Evolutionary conservation across 2,797 vertebrate species (phyloP).

Genomic region (Catamblyrhynchus diadema): DNA sequence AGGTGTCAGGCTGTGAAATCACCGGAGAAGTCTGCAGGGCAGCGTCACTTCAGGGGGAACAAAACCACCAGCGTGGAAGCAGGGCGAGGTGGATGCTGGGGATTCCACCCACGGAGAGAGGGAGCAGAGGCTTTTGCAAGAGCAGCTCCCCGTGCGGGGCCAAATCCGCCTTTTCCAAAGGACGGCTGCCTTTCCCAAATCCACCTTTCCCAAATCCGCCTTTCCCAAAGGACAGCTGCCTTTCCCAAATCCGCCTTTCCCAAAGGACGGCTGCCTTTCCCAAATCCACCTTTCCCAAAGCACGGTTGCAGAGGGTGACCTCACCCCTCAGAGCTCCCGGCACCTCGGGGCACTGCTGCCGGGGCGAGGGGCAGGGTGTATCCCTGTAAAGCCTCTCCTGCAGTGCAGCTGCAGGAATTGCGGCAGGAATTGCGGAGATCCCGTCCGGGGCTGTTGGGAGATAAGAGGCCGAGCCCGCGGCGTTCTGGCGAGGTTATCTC

Average conservation of each 20-base stretch:
- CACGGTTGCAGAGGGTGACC: background rate
- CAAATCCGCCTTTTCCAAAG: background rate
- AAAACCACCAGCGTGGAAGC: background rate
- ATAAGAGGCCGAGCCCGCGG: background rate
- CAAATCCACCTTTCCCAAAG: background rate
- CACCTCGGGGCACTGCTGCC: background rate
- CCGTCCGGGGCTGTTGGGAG: background rate
- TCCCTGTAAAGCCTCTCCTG: background rate
- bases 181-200: background rate
- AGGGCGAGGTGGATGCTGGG: background rate
- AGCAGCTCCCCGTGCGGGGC: background rate
- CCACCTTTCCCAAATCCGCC: background rate
- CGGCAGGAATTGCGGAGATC: background rate
- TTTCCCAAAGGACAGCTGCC: background rate
- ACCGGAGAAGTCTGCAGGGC: background rate
- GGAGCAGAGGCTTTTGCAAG: background rate
- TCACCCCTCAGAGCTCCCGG: fast-evolving
- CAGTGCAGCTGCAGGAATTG: background rate
- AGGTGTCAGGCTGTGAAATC: background rate
- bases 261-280: background rate
- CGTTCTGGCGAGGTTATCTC: background rate
- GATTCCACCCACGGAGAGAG: background rate
- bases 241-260: background rate
- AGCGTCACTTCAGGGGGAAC: no score
- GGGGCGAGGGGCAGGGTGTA: background rate